These are phyloP conservation scores for Plecturocebus donacophilus DNA, from an alignment of 2,113 vertebrate genomes.

Conservation along the genomic window DNA sequence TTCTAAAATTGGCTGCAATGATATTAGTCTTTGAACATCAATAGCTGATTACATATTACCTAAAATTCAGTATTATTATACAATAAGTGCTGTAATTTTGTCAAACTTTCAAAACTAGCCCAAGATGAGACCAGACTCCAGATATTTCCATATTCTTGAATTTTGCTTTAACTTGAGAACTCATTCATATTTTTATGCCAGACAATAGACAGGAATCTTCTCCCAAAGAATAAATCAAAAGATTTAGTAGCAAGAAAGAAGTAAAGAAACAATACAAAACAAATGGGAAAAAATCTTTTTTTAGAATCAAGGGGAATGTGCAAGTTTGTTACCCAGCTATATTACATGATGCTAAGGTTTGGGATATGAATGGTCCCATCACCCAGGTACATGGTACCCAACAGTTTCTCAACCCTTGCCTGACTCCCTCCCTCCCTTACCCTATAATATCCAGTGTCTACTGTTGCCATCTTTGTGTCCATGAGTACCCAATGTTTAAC, in stretches of 20 bases:
- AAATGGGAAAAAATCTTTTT: not conserved
- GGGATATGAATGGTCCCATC: too few species aligned
- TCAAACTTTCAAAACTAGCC: not conserved
- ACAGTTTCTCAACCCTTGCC: too few species aligned
- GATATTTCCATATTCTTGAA: not conserved
- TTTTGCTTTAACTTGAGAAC: slow-evolving; percentile 27
- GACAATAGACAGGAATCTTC: not conserved
- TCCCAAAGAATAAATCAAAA: not conserved
- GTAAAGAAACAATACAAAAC: not conserved
- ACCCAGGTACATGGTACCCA: too few species aligned
- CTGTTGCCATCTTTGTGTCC: too few species aligned
- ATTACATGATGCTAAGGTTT: too few species aligned
- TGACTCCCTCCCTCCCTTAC: too few species aligned
- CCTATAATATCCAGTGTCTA: too few species aligned
- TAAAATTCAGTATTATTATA: slow-evolving; percentile 3
- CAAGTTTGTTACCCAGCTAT: too few species aligned
- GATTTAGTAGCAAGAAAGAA: not conserved
- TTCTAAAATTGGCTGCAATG: slow-evolving; percentile 19
- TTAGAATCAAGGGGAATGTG: too few species aligned
- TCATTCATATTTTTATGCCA: not conserved
- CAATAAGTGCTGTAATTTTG: not conserved
- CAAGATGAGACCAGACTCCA: not conserved
- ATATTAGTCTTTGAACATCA: not conserved
- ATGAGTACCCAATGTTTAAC: too few species aligned
- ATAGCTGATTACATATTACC: not conserved